Evolutionary conservation across 1,140 invertebrate species (phyloP).

Genomic region (Ctenoplectra terminalis): DNA sequence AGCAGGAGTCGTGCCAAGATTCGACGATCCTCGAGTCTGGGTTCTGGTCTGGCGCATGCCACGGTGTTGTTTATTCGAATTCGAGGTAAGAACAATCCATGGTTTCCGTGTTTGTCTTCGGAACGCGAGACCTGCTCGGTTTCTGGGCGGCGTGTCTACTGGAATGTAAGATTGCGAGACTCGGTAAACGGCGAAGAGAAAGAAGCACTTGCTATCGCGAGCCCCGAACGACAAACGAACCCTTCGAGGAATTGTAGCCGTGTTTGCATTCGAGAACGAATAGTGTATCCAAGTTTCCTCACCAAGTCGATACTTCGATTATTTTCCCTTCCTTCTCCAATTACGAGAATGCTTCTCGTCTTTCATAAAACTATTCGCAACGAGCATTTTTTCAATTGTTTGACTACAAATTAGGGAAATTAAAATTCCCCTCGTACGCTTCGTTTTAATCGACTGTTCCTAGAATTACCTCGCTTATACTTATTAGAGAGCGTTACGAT

Average conservation of each 20-base stretch:
- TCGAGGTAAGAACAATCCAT: slow-evolving; percentile 63
- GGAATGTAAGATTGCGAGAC: slow-evolving; percentile 28
- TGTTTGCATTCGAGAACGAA: background rate
- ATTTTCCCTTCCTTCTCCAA: no score
- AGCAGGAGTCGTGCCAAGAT: slow-evolving; percentile 72
- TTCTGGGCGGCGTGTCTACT: slow-evolving; percentile 35
- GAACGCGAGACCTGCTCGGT: slow-evolving; percentile 44
- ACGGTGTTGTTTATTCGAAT: slow-evolving; percentile 66
- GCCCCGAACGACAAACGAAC: background rate
- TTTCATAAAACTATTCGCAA: background rate
- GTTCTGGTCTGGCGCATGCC: slow-evolving; percentile 45
- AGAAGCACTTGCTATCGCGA: background rate
- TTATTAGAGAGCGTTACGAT: background rate
- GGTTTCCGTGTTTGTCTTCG: slow-evolving; percentile 58
- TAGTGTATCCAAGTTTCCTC: background rate
- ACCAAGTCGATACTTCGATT: background rate
- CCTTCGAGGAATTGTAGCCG: background rate
- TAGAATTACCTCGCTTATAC: background rate
- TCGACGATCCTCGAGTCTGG: slow-evolving; percentile 56
- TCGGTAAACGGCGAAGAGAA: background rate
- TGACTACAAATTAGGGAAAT: background rate
- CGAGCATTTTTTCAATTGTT: background rate
- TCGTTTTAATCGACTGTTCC: background rate
- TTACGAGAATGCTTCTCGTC: background rate
- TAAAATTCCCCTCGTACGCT: background rate